A percentile compares a stretch with the other conserved stretches of the same genome.
phyloP scores from a whole-genome alignment of 2,888 invertebrate species.

The Ochropacha duplaris region DNA sequence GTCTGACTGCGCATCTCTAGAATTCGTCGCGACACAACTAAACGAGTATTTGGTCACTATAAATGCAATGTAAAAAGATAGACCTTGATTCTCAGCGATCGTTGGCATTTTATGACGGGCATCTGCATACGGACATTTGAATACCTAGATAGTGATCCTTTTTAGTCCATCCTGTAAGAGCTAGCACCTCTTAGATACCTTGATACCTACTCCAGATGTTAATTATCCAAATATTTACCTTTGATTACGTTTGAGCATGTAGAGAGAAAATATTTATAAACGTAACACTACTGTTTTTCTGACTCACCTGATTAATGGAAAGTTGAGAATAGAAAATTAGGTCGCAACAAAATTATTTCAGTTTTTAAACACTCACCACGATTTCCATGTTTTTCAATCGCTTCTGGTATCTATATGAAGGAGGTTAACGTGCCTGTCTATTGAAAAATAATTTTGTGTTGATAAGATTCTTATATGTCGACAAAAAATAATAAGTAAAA shows the following conservation, averaged over 20 bases:
- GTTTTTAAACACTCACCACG: neutral
- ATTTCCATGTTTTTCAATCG: neutral
- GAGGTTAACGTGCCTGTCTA: neutral
- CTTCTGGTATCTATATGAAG: neutral
- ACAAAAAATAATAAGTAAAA: too few relatives aligned
- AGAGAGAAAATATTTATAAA: neutral
- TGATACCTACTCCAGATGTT: neutral
- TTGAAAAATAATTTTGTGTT: too few relatives aligned
- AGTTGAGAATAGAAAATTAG: neutral
- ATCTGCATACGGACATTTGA: neutral
- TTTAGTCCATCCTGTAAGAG: neutral
- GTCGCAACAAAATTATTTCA: slow-evolving; percentile 1
- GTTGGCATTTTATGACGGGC: neutral
- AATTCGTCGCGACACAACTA: slow-evolving; percentile 25
- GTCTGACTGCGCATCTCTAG: slow-evolving; percentile 16
- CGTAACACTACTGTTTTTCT: neutral
- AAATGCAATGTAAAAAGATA: slow-evolving; percentile 19
- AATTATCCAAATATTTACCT: neutral
- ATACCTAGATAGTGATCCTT: neutral
- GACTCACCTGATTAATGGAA: slow-evolving; percentile 1
- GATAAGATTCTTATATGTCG: too few relatives aligned
- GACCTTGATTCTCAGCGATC: slow-evolving; percentile 12
- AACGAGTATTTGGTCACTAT: slow-evolving; percentile 35
- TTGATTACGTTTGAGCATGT: neutral
- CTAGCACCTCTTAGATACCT: neutral